phyloP scores from a whole-genome alignment of 2,888 invertebrate species.

The Athalia cordata region DNA sequence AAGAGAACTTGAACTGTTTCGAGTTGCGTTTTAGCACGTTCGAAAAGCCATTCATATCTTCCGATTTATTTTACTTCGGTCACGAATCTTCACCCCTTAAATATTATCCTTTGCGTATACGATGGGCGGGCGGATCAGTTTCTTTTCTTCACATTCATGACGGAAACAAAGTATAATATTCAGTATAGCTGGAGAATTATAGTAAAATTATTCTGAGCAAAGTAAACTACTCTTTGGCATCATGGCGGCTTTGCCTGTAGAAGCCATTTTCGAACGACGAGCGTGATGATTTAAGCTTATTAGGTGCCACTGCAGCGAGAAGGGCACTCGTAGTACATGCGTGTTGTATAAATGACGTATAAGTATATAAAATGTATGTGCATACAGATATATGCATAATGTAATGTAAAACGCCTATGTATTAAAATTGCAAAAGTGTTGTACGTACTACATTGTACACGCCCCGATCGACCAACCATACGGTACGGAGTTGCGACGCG shows the following conservation, averaged over 20 bases:
- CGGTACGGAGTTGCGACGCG: too few species aligned
- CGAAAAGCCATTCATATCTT: constrained; percentile 68
- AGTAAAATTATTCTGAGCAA: background rate
- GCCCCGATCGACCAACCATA: too few species aligned
- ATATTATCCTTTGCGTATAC: constrained; percentile 61
- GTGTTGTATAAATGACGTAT: background rate
- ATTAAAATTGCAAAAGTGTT: constrained; percentile 10
- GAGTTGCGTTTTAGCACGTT: background rate
- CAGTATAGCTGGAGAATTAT: constrained; percentile 55
- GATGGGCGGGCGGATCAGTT: constrained; percentile 72
- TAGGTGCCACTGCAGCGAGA: constrained; percentile 29
- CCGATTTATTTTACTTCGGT: constrained; percentile 72
- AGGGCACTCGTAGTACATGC: constrained; percentile 21
- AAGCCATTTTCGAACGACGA: constrained; percentile 7
- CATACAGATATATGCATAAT: too few species aligned
- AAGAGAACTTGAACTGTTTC: too few species aligned
- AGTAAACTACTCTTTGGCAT: constrained; percentile 62
- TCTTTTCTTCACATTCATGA: constrained; percentile 71
- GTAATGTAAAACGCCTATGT: background rate
- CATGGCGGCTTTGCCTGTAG: background rate
- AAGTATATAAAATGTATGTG: too few species aligned
- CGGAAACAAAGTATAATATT: too few species aligned
- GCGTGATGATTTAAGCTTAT: constrained; percentile 40
- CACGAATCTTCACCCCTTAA: constrained; percentile 65
- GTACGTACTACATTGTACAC: too few species aligned